phyloP scores from a whole-genome alignment of 1,140 invertebrate species.

The Mizuhopecten yessoensis region DNA sequence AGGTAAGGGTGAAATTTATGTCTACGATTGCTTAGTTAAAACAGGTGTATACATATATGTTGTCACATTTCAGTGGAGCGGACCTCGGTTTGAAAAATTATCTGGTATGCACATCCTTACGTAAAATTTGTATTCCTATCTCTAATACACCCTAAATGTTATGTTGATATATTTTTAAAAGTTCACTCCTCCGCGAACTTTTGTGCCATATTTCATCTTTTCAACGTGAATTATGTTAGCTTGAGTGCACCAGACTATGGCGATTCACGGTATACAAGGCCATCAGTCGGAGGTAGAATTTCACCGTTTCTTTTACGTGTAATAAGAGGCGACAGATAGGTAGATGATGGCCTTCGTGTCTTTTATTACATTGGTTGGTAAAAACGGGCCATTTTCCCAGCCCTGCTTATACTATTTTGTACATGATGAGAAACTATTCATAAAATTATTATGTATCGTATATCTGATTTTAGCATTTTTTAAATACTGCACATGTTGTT shows the following conservation, averaged over 20 bases:
- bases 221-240: neutral
- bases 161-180: neutral
- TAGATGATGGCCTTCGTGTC: neutral
- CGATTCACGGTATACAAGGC: neutral
- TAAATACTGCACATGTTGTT: neutral
- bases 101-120: neutral
- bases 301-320: neutral
- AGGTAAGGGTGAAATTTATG: slow-evolving; percentile 88
- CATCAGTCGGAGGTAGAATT: neutral
- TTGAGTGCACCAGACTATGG: neutral
- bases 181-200: neutral
- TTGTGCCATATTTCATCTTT: neutral
- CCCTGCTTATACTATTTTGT: neutral
- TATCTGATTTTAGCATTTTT: neutral
- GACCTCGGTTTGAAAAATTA: no score
- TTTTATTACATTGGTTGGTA: neutral
- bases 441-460: neutral
- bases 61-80: neutral
- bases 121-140: neutral
- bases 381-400: neutral
- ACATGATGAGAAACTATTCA: slow-evolving; percentile 39
- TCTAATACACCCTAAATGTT: neutral
- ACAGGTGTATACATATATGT: neutral
- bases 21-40: neutral
- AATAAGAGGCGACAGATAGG: neutral